Conservation (phyloP, 2,888 invertebrate genomes). For the Auanema freiburgensis region DNA sequence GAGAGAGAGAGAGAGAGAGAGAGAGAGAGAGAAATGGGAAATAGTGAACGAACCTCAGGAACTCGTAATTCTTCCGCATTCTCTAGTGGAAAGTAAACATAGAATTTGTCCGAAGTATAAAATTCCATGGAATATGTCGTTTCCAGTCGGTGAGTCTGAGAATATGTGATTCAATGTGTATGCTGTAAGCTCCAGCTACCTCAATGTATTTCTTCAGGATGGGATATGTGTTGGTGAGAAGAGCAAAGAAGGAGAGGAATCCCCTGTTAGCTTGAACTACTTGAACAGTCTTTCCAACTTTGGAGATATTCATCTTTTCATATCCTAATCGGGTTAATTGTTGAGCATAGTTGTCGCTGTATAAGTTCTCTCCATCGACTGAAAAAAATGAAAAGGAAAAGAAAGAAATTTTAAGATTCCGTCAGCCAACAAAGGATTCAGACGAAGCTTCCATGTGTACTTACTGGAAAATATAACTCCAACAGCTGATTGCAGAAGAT, state of each 20-base stretch:
- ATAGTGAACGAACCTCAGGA: slow-evolving; percentile 37
- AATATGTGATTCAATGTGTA: not conserved
- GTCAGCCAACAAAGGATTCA: not conserved
- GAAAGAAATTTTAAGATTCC: slow-evolving; percentile 3
- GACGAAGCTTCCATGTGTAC: not conserved
- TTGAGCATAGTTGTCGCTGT: slow-evolving; percentile 37
- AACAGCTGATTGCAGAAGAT: slow-evolving; percentile 51
- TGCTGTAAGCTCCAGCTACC: slow-evolving; percentile 13
- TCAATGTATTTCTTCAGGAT: slow-evolving; percentile 38
- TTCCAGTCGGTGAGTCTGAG: slow-evolving; percentile 31
- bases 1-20: not conserved
- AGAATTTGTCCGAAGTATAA: slow-evolving; percentile 33
- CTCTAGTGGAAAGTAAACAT: slow-evolving; percentile 50
- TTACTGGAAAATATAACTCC: slow-evolving; percentile 47
- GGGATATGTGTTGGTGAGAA: slow-evolving; percentile 38
- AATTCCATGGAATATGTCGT: slow-evolving; percentile 41
- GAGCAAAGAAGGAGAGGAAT: slow-evolving; percentile 37
- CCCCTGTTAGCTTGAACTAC: slow-evolving; percentile 36
- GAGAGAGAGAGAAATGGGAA: not conserved
- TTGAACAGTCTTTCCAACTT: slow-evolving; percentile 32
- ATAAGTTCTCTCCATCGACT: slow-evolving; percentile 31
- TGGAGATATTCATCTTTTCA: slow-evolving; percentile 48
- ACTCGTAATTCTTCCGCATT: slow-evolving; percentile 51
- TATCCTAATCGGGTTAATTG: slow-evolving; percentile 46
- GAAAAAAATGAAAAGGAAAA: not conserved